Percentiles rank a stretch among this genome's conserved stretches.
phyloP scores from a whole-genome alignment of 2,888 invertebrate species.

The Hydropsyche betteni region DNA sequence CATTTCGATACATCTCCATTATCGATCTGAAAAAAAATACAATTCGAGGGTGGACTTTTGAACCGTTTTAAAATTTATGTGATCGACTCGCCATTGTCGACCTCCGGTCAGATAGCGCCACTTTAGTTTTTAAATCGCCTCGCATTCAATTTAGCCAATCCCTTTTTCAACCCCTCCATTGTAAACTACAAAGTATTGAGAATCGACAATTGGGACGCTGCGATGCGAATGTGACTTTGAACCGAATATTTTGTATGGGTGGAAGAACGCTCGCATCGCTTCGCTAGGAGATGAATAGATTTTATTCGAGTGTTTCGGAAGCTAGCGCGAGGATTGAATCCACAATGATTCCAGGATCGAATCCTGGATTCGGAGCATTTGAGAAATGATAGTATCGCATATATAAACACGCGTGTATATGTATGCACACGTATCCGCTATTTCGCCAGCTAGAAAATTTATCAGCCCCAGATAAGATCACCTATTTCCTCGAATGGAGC shows the following conservation, averaged over 20 bases:
- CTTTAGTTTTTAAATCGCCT: slow-evolving; percentile 52
- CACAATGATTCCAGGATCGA: slow-evolving; percentile 12
- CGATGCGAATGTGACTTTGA: slow-evolving; percentile 33
- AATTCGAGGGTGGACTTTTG: slow-evolving; percentile 12
- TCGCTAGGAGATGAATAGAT: slow-evolving; percentile 17
- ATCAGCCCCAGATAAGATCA: slow-evolving; percentile 37
- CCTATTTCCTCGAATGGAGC: slow-evolving; percentile 35
- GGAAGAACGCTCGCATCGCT: slow-evolving; percentile 10
- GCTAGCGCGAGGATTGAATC: slow-evolving; percentile 31
- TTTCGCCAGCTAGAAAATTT: slow-evolving; percentile 18
- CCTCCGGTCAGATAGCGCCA: slow-evolving; percentile 51
- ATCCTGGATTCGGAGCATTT: slow-evolving; percentile 14
- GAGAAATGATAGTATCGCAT: slow-evolving; percentile 24
- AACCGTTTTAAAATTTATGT: slow-evolving; percentile 44
- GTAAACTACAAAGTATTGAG: slow-evolving; percentile 52
- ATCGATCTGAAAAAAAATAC: slow-evolving; percentile 34
- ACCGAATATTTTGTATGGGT: background rate
- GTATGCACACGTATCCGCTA: background rate
- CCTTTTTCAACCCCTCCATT: slow-evolving; percentile 44
- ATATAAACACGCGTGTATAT: background rate
- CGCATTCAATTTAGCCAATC: slow-evolving; percentile 45
- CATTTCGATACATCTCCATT: slow-evolving; percentile 1
- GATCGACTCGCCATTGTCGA: slow-evolving; percentile 43
- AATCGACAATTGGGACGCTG: slow-evolving; percentile 40
- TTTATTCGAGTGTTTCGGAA: slow-evolving; percentile 37